Evolutionary conservation across 2,888 invertebrate genomes (phyloP), one percentile per base, ranked within the genome.

Genomic region (Zaprionus bogoriensis): DNA sequence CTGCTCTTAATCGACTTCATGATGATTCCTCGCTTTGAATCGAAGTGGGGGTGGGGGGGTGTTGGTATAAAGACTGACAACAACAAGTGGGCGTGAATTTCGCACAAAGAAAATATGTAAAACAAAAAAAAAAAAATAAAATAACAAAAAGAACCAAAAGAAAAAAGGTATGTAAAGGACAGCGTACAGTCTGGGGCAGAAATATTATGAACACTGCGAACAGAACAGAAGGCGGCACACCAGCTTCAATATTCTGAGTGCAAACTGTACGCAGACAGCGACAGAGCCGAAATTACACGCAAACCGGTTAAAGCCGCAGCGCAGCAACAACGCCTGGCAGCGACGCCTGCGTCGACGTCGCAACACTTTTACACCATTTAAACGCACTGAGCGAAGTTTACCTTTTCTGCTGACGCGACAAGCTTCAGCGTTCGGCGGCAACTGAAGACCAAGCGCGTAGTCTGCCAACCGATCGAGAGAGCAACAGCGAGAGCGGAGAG

Each of bases 341-440:
- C n/a, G 6, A 32, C 20, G 4, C n/a, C 12, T n/a, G 9, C 19
- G 12, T 28, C 28, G 47, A 45, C 50, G 38, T 20, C 46, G 10
- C n/a, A n/a, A n/a, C n/a, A n/a, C n/a, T n/a, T n/a, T n/a, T n/a
- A n/a, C n/a, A 68, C 42, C 44, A 72, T 53, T 28, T 30, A 25
- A 38, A 45, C 39, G 45, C 23, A 42, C 30, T 52, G 20, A 42
- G 12, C 42, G 41, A 59, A 54, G 12, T 63, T 52, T 67, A 75
- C 74, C 79, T 77, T 46, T 60, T 20, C 53, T 75, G 55, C 60
- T 62, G 63, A 75, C 67, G 73, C 83, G 77, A 71, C 79, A 62
- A 78, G 73, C 65, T 60, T 75, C 81, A 79, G 75, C 67, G 80
- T 65, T 75, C 62, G 64, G 63, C 44, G 47, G 47, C 78, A 77